These are phyloP conservation scores for Trichopria drosophilae DNA, from an alignment of 2,888 invertebrate genomes.

Conservation along the genomic window DNA sequence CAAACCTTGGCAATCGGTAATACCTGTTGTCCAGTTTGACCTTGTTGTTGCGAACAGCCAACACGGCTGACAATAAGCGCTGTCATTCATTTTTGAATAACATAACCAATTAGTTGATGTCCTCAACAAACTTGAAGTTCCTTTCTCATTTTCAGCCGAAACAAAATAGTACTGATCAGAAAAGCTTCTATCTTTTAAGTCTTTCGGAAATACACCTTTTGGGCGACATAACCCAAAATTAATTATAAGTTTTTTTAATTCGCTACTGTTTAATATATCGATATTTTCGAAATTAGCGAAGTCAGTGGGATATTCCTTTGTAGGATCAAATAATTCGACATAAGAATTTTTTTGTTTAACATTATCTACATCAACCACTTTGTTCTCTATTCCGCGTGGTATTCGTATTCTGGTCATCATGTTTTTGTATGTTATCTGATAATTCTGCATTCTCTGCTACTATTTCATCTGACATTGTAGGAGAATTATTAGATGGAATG, in stretches of 20 bases:
- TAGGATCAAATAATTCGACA: background rate
- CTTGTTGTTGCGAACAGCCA: background rate
- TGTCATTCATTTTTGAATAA: background rate
- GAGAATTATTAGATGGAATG: background rate
- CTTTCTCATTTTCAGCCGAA: conserved; percentile 1
- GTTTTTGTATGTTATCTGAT: background rate
- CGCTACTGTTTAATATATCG: background rate
- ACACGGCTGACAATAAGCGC: background rate
- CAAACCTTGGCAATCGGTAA: background rate
- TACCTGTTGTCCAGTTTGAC: background rate
- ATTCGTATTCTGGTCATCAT: too few relatives aligned
- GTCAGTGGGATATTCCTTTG: conserved; percentile 4
- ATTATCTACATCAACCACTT: conserved; percentile 1
- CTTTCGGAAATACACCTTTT: conserved; percentile 16
- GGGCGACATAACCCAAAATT: conserved; percentile 21
- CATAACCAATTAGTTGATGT: background rate
- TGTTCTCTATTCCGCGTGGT: background rate
- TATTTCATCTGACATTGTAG: background rate
- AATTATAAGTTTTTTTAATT: conserved; percentile 9
- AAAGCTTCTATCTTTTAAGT: conserved; percentile 1
- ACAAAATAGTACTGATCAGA: background rate
- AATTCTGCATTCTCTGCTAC: background rate
- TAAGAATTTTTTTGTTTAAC: background rate
- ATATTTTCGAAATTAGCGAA: conserved; percentile 3
- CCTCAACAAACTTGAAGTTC: background rate